Conservation (phyloP, 2,797 vertebrate species). For the Phrynocephalus forsythii region DNA sequence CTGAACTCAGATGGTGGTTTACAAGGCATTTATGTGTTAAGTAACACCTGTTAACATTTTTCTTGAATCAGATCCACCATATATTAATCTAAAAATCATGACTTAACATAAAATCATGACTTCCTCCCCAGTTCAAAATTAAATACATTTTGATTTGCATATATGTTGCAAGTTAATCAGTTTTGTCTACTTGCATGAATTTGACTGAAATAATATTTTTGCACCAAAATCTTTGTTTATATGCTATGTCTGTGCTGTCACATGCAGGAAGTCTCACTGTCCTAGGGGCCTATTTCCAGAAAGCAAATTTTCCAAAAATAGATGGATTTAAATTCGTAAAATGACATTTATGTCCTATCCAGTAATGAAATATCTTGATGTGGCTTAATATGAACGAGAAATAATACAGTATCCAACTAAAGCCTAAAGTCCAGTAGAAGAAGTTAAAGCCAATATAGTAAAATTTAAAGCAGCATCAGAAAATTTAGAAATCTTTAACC, state of each 20-base stretch:
- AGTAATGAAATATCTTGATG: not conserved
- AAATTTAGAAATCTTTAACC: not conserved
- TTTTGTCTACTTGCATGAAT: conserved; percentile 34
- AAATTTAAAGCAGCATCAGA: not conserved
- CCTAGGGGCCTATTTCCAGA: not conserved
- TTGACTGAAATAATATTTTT: not conserved
- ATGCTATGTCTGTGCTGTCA: not conserved
- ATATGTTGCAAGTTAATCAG: not conserved
- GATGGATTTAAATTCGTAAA: not conserved
- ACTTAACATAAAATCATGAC: conserved; percentile 33
- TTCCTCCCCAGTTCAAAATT: not conserved
- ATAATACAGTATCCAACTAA: not conserved
- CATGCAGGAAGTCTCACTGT: not conserved
- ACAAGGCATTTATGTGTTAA: conserved; percentile 57
- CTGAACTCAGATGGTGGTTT: conserved; percentile 69
- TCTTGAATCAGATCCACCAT: conserved; percentile 29
- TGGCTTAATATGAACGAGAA: not conserved
- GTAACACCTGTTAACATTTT: conserved; percentile 61
- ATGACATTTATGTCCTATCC: not conserved
- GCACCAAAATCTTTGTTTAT: not conserved
- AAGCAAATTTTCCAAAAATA: too few species aligned
- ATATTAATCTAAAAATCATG: conserved; percentile 11
- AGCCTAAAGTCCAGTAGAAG: not conserved
- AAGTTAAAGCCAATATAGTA: not conserved
- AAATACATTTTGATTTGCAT: not conserved